Evolutionary conservation across 1,140 invertebrate genomes (phyloP), one percentile per base, ranked within the genome.

Genomic region (Lasioglossum baleicum): DNA sequence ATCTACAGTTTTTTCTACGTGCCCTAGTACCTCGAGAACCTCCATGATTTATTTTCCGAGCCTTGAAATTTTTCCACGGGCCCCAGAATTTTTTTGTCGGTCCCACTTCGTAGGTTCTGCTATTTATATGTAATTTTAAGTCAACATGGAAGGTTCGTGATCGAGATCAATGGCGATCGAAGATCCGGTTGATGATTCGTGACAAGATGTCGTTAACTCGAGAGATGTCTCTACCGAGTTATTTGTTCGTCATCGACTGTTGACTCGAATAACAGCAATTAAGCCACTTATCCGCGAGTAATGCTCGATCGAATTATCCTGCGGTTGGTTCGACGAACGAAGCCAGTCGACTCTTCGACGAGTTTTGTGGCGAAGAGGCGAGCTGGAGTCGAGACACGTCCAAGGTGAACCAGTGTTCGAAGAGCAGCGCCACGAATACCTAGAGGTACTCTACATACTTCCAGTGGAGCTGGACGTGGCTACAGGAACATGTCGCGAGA

Each of bases 331-430:
- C 26, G 26, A 70, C n/a, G 69, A 82, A 64, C 68, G 51, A n/a
- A 85, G 58, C 67, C 51, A 83, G 58, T 63, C 51, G 76, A 82
- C 76, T 70, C 68, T 79, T 65, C 64, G 81, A 82, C 75, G 83
- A 75, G 72, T 61, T 80, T 82, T 69, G 63, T 15, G 65, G 69
- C 44, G 44, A 48, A 48, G 64, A 85, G 40, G 68, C 84, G 65
- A 77, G 80, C 60, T 64, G 48, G 83, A 76, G 80, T 69, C 87
- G 90, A 87, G 88, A 89, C 88, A 88, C 84, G 87, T 91, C 88
- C 91, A 92, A 91, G 90, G 90, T 91, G 88, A 92, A 91, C 91
- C 90, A 78, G 90, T 92, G 89, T 83, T 86, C 86, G 79, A 84
- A 83, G 81, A 86, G 84, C 84, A 83, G 66, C 73, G 74, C 76